Evolutionary conservation across 2,797 vertebrate species (phyloP).

Genomic region (Oryzias sinensis): DNA sequence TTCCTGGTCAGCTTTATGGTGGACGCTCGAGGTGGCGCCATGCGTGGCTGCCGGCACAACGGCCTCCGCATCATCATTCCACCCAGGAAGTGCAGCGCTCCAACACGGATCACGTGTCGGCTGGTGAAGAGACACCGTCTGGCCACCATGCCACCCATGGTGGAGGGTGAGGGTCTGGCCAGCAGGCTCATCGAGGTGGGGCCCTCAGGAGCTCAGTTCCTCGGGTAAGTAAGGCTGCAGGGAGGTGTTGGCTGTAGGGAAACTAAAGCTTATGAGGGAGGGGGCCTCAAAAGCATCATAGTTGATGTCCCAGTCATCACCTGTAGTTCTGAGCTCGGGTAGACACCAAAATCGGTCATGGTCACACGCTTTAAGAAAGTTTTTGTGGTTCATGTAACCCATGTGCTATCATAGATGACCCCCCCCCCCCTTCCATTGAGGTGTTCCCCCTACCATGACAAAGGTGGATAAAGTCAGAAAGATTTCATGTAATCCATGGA

Average conservation of each 20-base stretch:
- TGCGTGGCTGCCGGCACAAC: conserved; percentile 95
- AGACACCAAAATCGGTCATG: too few species aligned
- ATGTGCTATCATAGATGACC: too few species aligned
- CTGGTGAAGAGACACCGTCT: conserved; percentile 94
- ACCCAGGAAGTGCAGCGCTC: conserved; percentile 93
- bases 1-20: conserved; percentile 99
- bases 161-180: conserved; percentile 94
- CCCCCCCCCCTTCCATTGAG: too few species aligned
- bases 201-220: conserved; percentile 96
- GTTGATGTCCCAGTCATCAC: too few species aligned
- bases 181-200: conserved; percentile 96
- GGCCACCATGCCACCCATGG: conserved; percentile 96
- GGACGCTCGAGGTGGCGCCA: conserved; percentile 95
- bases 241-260: not conserved
- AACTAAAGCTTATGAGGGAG: not conserved
- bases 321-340: too few species aligned
- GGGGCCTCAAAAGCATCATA: not conserved
- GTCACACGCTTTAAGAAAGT: too few species aligned
- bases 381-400: too few species aligned
- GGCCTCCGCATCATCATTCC: conserved; percentile 96
- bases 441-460: too few species aligned
- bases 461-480: too few species aligned
- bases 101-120: conserved; percentile 93
- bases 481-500: too few species aligned
- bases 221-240: conserved; percentile 92